Conservation (phyloP, 2,797 vertebrate species). For the Sebastes steindachneri region DNA sequence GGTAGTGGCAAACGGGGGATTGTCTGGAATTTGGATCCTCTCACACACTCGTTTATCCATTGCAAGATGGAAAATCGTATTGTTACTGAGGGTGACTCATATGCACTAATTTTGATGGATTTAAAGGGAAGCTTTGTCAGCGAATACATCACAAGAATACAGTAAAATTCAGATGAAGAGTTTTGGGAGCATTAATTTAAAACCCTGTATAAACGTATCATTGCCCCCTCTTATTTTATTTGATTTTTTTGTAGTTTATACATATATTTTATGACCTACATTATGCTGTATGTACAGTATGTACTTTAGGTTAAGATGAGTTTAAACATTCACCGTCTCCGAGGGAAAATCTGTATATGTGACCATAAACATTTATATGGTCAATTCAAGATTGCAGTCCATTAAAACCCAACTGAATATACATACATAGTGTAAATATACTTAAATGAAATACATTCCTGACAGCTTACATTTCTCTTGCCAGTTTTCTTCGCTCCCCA, state of each 20-base stretch:
- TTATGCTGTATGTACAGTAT: neutral
- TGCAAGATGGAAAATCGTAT: neutral
- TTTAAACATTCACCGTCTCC: conserved; percentile 15
- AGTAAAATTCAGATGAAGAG: neutral
- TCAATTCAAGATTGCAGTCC: conserved; percentile 7
- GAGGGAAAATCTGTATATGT: conserved; percentile 23
- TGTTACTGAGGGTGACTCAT: neutral
- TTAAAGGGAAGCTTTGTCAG: neutral
- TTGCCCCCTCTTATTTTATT: neutral
- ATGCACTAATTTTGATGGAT: neutral
- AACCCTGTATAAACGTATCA: neutral
- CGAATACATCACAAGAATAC: neutral
- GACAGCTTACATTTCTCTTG: conserved; percentile 25
- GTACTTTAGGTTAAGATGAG: conserved; percentile 17
- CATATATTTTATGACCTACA: neutral
- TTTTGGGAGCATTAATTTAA: neutral
- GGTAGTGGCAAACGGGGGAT: neutral
- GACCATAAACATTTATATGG: conserved; percentile 42
- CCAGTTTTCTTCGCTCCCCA: conserved; percentile 13
- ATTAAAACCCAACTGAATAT: conserved; percentile 44
- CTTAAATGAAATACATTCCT: conserved; percentile 21
- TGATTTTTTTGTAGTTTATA: neutral
- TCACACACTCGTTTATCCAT: neutral
- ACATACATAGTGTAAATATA: conserved; percentile 33
- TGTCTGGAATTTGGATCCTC: neutral